Conservation (phyloP, 1,140 invertebrate genomes). For the Pissodes strobi region DNA sequence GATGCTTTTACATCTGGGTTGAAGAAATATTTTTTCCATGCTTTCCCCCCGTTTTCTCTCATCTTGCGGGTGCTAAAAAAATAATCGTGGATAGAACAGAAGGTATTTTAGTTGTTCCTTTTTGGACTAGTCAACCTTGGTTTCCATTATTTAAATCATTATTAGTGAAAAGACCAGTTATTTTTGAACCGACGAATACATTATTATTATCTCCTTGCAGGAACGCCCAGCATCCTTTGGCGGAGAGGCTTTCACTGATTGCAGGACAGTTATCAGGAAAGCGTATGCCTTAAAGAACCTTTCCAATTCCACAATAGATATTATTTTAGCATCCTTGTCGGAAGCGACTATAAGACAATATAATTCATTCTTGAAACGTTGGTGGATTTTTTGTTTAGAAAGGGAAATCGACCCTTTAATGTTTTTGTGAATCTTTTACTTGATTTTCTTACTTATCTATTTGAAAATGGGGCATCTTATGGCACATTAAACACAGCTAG, state of each 20-base stretch:
- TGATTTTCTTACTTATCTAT: background rate
- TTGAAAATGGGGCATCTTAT: too few relatives aligned
- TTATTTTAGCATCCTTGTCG: background rate
- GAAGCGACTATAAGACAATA: background rate
- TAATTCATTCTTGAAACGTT: background rate
- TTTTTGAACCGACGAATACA: too few relatives aligned
- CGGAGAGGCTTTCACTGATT: background rate
- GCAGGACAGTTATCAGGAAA: background rate
- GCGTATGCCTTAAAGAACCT: too few relatives aligned
- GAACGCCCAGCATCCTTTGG: background rate
- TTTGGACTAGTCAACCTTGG: too few relatives aligned
- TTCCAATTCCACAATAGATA: background rate
- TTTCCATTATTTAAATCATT: too few relatives aligned
- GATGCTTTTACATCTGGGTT: background rate
- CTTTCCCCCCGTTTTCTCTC: too few relatives aligned
- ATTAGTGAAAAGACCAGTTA: too few relatives aligned
- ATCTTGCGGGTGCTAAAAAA: too few relatives aligned
- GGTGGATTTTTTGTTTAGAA: background rate
- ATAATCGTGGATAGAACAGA: too few relatives aligned
- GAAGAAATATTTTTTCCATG: too few relatives aligned
- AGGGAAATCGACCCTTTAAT: background rate
- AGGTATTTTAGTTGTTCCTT: too few relatives aligned
- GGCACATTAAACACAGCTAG: background rate
- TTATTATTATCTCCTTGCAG: background rate
- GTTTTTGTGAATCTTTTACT: background rate